phyloP scores from a whole-genome alignment of 2,888 invertebrate genomes.

The Tupiocoris notatus region DNA sequence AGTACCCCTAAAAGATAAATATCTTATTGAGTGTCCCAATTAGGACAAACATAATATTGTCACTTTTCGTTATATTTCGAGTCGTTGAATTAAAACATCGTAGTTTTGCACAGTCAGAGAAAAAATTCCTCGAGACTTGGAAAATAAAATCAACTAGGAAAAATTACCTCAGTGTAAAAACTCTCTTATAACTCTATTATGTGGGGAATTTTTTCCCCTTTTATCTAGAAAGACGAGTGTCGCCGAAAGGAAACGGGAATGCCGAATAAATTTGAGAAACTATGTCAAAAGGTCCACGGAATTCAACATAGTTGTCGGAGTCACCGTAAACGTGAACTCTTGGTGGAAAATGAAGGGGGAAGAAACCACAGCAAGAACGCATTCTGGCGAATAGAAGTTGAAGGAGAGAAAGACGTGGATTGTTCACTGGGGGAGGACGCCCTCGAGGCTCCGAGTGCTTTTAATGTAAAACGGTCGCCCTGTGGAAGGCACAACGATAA shows the following conservation, averaged over 20 bases:
- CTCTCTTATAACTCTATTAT: not conserved
- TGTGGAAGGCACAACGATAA: conserved; percentile 18
- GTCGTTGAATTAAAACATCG: too few relatives aligned
- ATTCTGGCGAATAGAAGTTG: not conserved
- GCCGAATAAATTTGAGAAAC: conserved; percentile 32
- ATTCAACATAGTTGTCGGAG: conserved; percentile 23
- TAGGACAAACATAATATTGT: too few relatives aligned
- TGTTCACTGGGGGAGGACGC: not conserved
- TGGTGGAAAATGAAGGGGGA: conserved; percentile 1
- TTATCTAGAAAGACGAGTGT: not conserved
- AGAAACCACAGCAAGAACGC: conserved; percentile 24
- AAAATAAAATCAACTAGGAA: not conserved
- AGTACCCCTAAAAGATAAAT: too few relatives aligned
- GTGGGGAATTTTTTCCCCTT: not conserved
- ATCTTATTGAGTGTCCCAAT: too few relatives aligned
- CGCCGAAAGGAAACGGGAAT: not conserved
- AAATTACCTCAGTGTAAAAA: not conserved
- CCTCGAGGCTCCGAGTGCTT: conserved; percentile 19
- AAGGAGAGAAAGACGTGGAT: not conserved
- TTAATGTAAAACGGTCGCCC: conserved; percentile 28
- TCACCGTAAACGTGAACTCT: not conserved
- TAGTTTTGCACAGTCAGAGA: too few relatives aligned
- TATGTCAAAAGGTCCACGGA: conserved; percentile 30
- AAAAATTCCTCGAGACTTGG: too few relatives aligned
- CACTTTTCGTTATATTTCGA: too few relatives aligned